phyloP scores from a whole-genome alignment of 53 echinoderm and acorn worm genomes.

The Crossaster papposus region DNA sequence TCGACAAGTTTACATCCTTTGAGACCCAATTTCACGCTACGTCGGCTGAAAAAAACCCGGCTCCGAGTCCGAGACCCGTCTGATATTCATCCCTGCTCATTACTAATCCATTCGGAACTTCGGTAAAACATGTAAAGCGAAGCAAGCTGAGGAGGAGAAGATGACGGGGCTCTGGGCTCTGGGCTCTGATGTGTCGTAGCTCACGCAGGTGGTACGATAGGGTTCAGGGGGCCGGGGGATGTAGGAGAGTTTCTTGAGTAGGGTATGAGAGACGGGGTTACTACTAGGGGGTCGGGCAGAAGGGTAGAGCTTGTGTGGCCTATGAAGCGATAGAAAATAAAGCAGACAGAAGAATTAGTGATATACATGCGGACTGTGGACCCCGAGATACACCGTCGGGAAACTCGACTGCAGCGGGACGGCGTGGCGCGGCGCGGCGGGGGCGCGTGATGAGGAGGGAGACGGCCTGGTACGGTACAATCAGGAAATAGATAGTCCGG shows the following conservation, averaged over 20 bases:
- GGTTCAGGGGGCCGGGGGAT: background rate
- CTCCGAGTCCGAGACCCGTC: background rate
- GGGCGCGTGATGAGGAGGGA: background rate
- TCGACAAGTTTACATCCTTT: background rate
- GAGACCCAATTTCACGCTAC: background rate
- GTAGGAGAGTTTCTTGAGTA: background rate
- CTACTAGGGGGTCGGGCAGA: background rate
- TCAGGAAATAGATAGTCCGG: slow-evolving; percentile 47
- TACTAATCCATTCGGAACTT: slow-evolving; percentile 4
- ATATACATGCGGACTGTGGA: slow-evolving; percentile 4
- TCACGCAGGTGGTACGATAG: background rate
- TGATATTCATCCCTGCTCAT: background rate
- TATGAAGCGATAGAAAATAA: background rate
- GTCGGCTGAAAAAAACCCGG: background rate
- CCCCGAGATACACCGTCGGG: background rate
- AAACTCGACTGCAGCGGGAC: no score
- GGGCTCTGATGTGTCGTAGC: background rate
- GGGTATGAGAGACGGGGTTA: background rate
- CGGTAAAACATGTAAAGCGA: background rate
- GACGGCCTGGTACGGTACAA: background rate
- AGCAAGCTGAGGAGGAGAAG: background rate
- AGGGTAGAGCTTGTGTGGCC: background rate
- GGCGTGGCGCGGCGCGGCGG: background rate
- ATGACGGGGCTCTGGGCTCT: no score
- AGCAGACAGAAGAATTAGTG: slow-evolving; percentile 22